Evolutionary conservation across 2,888 invertebrate genomes (phyloP), one percentile per base, ranked within the genome.

Genomic region (Temnothorax rugatulus): DNA sequence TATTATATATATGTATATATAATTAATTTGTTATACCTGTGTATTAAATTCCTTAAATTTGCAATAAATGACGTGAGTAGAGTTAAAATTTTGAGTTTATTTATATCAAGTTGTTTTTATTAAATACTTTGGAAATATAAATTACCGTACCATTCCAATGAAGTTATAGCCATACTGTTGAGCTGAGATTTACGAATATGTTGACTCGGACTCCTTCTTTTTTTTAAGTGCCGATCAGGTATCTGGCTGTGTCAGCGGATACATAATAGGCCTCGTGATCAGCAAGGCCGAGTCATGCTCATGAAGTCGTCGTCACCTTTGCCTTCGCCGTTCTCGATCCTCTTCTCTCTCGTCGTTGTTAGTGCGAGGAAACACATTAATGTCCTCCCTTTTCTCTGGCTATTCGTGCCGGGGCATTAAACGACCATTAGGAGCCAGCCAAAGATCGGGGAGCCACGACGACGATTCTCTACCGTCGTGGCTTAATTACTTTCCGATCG

Each of bases 401-500:
- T 52, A 41, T 54, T 79, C 81, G 71, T 79, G 83, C 18, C 64
- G 54, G 54, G 47, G 85, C 81, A 84, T 77, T 85, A 87, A 87
- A 69, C 77, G 84, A 54, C 83, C 85, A 85, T 83, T 63, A 82
- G 82, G 84, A 71, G 59, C 71, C n/a, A 64, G 66, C 74, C 82
- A 75, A 83, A 85, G 71, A 84, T 87, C 84, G 86, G 38, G 52
- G 85, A 86, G 82, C 89, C 85, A 44, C 75, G 68, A 85, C 77
- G 68, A 84, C 83, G 76, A 82, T 84, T 77, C 75, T 86, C 86
- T 66, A 47, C 61, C 76, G 71, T 71, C 87, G 83, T 71, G 66
- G 86, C 86, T 90, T 90, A 88, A 87, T 89, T 91, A 88, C 86
- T 88, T 90, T 88, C 86, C 86, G 86, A 86, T 88, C 84, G 81